Evolutionary conservation across 2,113 vertebrate species (phyloP).

Genomic region (Aptenodytes patagonicus): DNA sequence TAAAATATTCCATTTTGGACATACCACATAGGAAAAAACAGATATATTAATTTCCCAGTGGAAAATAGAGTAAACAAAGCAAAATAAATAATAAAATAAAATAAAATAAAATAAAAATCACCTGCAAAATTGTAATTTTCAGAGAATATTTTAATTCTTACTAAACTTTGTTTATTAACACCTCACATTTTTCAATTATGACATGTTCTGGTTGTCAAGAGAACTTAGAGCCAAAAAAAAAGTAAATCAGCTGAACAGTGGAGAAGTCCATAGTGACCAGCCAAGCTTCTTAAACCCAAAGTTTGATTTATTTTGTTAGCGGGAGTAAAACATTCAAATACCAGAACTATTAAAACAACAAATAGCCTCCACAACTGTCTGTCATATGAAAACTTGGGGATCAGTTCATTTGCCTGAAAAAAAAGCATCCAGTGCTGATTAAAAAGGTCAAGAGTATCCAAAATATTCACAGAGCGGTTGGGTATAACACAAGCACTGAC

Average conservation of each 20-base stretch:
- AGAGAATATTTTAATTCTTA: background rate
- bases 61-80: background rate
- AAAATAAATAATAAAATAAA: background rate
- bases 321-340: background rate
- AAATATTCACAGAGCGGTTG: background rate
- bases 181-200: background rate
- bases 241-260: background rate
- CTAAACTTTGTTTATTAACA: background rate
- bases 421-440: background rate
- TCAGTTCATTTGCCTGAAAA: background rate
- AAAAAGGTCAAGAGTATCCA: background rate
- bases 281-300: background rate
- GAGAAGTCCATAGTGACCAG: background rate
- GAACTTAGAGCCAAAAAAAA: background rate
- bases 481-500: background rate
- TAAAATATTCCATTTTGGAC: background rate
- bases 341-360: background rate
- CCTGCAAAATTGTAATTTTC: background rate
- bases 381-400: background rate
- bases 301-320: background rate
- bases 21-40: background rate
- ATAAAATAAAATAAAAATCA: background rate
- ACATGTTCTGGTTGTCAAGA: background rate
- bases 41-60: background rate
- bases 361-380: background rate